Conservation (phyloP, 2,113 vertebrate species). For the Mus pahari region DNA sequence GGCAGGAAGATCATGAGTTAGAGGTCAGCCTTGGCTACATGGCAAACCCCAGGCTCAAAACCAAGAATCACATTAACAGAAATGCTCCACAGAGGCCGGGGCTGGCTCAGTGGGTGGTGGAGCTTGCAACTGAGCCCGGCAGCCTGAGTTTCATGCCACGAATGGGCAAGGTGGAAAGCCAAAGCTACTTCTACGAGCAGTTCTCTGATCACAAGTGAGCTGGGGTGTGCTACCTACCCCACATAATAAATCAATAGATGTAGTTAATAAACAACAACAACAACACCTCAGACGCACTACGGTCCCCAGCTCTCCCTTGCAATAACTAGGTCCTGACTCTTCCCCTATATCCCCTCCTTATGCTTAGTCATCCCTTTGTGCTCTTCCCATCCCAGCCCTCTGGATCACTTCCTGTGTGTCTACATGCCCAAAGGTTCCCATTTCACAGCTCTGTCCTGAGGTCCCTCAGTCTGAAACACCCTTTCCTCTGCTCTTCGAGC, state of each 20-base stretch:
- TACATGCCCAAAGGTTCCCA: background rate
- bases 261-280: background rate
- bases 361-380: background rate
- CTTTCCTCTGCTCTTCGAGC: background rate
- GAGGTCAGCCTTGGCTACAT: background rate
- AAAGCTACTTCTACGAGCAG: background rate
- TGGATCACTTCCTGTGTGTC: background rate
- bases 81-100: too few relatives aligned
- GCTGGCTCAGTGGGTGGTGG: background rate
- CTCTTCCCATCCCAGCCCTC: background rate
- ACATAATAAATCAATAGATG: background rate
- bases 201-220: background rate
- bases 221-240: too few relatives aligned
- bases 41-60: background rate
- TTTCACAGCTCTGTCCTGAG: background rate
- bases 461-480: background rate
- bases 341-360: background rate
- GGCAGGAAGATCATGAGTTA: background rate
- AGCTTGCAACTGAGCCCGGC: background rate
- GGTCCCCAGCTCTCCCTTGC: too few relatives aligned
- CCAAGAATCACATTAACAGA: background rate
- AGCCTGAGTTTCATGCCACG: background rate
- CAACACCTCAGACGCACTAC: background rate
- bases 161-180: background rate
- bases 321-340: too few relatives aligned